Base-by-base conservation (phyloP, 1,140 invertebrate species). In the Bombus huntii region DNA sequence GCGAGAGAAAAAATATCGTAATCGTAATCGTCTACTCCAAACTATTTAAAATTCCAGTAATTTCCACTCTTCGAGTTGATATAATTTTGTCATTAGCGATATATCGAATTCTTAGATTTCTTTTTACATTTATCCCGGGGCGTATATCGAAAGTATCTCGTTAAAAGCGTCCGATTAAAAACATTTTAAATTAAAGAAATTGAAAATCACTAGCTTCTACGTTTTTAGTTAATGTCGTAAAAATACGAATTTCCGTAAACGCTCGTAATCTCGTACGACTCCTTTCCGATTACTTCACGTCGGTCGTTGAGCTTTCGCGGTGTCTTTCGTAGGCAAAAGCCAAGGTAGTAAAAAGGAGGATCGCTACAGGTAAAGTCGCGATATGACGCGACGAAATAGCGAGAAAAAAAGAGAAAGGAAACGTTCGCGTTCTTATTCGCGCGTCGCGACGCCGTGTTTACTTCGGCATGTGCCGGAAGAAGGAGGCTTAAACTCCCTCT, bases 371-470 rank as follows among this genome's bases (percentile, higher is more conserved):
- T 18, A 31, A 15, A 31, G n/a, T 2, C 6, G 65, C 0, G n/a
- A 66, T 15, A n/a, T 13, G 25, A n/a, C 22, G 25, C 37, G 59
- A 47, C 42, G 70, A 85, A 85, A 80, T 25, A 1, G 8, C 9
- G 68, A 13, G 25, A 0, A 37, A 6, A 6, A 22, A 53, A 53
- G 2, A 18, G 18, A 34, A 34, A 22, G 68, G 37, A 70, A 81
- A 83, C 37, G 83, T 81, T 80, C 74, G 77, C 72, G 59, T 87
- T 81, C 82, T 87, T 89, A 68, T 78, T 39, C 57, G 42, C 44
- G 70, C 71, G 81, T 62, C 81, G 85, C 65, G 8, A 62, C 62
- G 62, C 31, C 57, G 68, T 72, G 83, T n/a, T 85, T 62, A 85
- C 83, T n/a, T 47, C 77, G 83, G 66, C 75, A 47, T 80, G 68